Base-by-base conservation (phyloP, 2,113 vertebrate genomes). In the Monopterus albus region DNA sequence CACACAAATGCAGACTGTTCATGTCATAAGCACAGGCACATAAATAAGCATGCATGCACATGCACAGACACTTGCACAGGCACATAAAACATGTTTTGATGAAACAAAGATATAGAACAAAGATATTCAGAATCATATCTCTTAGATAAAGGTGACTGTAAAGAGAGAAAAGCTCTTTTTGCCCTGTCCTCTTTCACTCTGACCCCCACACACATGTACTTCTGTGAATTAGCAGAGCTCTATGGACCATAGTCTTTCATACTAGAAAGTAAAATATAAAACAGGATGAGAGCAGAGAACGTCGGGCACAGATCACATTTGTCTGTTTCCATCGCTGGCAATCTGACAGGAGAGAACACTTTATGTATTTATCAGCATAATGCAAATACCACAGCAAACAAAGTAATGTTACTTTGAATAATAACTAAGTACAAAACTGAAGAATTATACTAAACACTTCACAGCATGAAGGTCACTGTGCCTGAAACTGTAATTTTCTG, bases 381-480 rank as follows among this genome's bases (percentile, higher is more conserved):
- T 28, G 42, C 13, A 70, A 68, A 46, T 40, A 62, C 33, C 23
- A 70, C 31, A 67, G 18, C 20, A 66, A 43, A 74, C 8, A 51
- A 42, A 31, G n/a, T n/a, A n/a, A n/a, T 46, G 36, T 50, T 6
- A 21, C 14, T 31, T 10, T 23, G 46, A 36, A 62, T 46, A 33
- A 31, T 58, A 15, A 33, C 23, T 25, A 50, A 39, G 21, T 29
- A 15, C 3, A 58, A 52, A 72, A 29, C 52, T 7, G 23, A 59
- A 55, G 31, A 42, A 38, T 12, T 35, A 25, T 17, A 43, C 14
- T 42, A 23, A 66, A 53, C 8, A 6, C 10, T 43, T 67, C 2
- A 20, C 38, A 53, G 57, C 57, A 47, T n/a, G 25, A 81, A 88
- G 80, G 83, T 85, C 89, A 75, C 13, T 1, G 15, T 62, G 84